Evolutionary conservation across 2,113 vertebrate genomes (phyloP).

Genomic region (Sciurus niger): DNA sequence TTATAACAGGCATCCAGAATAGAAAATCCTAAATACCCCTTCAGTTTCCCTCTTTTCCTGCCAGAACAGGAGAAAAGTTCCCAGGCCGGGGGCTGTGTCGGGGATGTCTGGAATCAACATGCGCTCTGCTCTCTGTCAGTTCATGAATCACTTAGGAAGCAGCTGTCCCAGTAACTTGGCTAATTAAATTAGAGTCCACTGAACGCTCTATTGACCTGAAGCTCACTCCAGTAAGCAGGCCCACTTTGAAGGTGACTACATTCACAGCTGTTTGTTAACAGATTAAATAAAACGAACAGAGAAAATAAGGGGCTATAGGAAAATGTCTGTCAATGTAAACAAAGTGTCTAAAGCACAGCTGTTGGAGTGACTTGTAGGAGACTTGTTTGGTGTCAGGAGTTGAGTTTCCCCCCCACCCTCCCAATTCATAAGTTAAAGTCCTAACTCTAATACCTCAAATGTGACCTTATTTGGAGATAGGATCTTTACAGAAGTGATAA

Average conservation of each 20-base stretch:
- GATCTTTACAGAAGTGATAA: background rate
- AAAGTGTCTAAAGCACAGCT: background rate
- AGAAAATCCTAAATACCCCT: background rate
- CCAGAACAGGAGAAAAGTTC: background rate
- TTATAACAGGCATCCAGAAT: background rate
- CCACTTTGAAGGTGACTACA: conserved; percentile 58
- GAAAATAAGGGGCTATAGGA: background rate
- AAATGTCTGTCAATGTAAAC: background rate
- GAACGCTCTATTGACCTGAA: conserved; percentile 77
- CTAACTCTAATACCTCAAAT: background rate
- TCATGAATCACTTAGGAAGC: background rate
- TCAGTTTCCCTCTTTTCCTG: background rate
- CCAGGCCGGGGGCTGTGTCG: background rate
- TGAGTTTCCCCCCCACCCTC: background rate
- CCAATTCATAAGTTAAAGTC: background rate
- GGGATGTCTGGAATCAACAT: background rate
- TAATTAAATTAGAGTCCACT: conserved; percentile 76
- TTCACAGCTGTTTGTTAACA: conserved; percentile 60
- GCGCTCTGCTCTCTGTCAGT: background rate
- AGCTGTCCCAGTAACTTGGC: conserved; percentile 56
- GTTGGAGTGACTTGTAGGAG: background rate
- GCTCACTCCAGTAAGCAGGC: conserved; percentile 69
- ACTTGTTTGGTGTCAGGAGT: background rate
- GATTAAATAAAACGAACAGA: conserved; percentile 43
- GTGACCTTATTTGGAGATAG: background rate